Evolutionary conservation across 2,113 vertebrate species (phyloP), one percentile per base, ranked within the genome.

Genomic region (Campylomormyrus tamandua): DNA sequence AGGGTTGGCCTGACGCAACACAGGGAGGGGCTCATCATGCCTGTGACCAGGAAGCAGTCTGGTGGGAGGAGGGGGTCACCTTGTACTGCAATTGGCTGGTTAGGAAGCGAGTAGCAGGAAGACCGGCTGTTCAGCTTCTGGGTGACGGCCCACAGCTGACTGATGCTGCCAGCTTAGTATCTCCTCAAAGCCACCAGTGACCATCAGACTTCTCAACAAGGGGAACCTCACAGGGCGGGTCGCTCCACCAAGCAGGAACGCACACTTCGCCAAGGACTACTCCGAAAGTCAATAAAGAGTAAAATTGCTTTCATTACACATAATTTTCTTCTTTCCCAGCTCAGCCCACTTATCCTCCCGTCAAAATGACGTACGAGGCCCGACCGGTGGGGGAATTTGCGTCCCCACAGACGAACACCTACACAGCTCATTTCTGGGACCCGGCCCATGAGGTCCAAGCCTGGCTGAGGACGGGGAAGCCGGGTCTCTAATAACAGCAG

Each of bases 381-480:
- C 27, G 2, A 21, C 62, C 58, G 15, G 70, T 19, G 9, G 48
- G 45, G 45, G 42, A 88, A 42, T 46, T 88, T 24, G 11, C 15
- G 45, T 17, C 46, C 15, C 83, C 24, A 3, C 74, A 90, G 89
- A 70, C 45, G 77, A n/a, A 90, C 89, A 90, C 90, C 90, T 90
- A 91, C 86, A 88, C 66, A 85, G 27, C 2, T 88, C 89, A 66
- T 53, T 85, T 66, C 66, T 74, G 31, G 83, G 50, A 56, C 80
- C 50, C 8, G 24, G 39, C 27, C 9, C 21, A n/a, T 42, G 35
- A 42, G 19, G 56, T 66, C 91, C 93, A 93, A 93, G 94, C 93
- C 94, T 95, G 94, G 94, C 92, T 88, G 94, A 95, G 95, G 95
- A 95, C 93, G 91, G 92, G 5, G 92, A 96, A 96, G 94, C 93